phyloP scores from a whole-genome alignment of 2,888 invertebrate species.

The Melanargia galathea region DNA sequence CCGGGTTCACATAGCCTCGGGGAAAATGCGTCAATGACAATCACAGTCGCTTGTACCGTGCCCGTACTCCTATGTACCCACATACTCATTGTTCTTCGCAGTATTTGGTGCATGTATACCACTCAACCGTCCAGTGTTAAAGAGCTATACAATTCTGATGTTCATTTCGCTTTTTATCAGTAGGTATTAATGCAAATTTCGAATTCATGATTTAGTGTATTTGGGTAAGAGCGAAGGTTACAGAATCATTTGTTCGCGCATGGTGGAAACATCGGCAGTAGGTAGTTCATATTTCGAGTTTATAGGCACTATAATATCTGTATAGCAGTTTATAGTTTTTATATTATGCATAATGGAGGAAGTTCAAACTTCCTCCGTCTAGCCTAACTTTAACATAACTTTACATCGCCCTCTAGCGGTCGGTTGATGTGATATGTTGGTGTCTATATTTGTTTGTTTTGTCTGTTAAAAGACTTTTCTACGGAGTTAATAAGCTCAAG shows the following conservation, averaged over 20 bases:
- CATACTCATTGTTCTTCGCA: constrained; percentile 54
- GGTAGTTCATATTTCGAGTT: background rate
- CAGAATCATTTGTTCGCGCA: background rate
- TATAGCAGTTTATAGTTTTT: too few species aligned
- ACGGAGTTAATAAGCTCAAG: too few species aligned
- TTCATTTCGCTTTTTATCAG: constrained; percentile 22
- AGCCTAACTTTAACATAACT: too few species aligned
- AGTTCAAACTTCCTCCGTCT: too few species aligned
- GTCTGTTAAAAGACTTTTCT: too few species aligned
- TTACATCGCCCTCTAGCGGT: too few species aligned
- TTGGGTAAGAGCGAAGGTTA: constrained; percentile 6
- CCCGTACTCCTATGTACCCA: constrained; percentile 1
- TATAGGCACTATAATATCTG: too few species aligned
- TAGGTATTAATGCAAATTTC: background rate
- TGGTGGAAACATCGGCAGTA: background rate
- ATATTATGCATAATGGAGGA: too few species aligned
- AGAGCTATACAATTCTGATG: constrained; percentile 39
- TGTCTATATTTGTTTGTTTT: too few species aligned
- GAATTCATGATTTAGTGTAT: background rate
- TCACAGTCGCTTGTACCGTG: constrained; percentile 29
- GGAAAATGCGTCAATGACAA: constrained; percentile 41
- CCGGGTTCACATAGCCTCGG: constrained; percentile 37
- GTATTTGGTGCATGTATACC: constrained; percentile 64
- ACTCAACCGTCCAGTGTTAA: constrained; percentile 56
- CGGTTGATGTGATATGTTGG: too few species aligned